Conservation (phyloP, 2,888 invertebrate species). For the Globia sparganii region DNA sequence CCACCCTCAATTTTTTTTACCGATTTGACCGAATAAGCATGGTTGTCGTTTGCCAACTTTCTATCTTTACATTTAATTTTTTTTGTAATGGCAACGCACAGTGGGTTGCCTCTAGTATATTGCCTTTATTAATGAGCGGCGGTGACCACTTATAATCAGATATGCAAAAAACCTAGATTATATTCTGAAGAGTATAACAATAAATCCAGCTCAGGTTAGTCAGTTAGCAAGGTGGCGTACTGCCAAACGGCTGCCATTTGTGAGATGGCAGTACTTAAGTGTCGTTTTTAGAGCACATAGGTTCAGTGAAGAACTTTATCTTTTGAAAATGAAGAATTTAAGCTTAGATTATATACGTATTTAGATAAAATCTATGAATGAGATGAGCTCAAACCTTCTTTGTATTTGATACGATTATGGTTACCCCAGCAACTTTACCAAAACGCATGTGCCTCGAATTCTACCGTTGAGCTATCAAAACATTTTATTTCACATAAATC, state of each 20-base stretch:
- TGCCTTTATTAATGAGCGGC: background rate
- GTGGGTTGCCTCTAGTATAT: background rate
- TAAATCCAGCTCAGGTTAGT: background rate
- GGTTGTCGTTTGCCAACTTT: too few relatives aligned
- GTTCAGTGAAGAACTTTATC: background rate
- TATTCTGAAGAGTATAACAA: background rate
- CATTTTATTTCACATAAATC: background rate
- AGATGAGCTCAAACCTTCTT: background rate
- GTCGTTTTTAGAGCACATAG: background rate
- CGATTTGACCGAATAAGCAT: too few relatives aligned
- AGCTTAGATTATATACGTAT: background rate
- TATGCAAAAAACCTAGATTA: background rate
- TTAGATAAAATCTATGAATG: background rate
- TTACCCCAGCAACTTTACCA: background rate
- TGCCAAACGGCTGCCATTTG: background rate
- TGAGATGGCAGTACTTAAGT: background rate
- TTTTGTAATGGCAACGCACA: background rate
- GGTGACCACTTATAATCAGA: background rate
- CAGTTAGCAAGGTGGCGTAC: background rate
- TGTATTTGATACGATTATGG: background rate
- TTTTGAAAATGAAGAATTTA: background rate
- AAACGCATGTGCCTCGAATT: background rate
- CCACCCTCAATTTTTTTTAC: too few relatives aligned
- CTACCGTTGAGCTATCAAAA: background rate
- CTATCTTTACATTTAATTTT: too few relatives aligned